Percentiles rank a stretch among this genome's conserved stretches.
These are phyloP conservation scores for Temnothorax ravouxi DNA, from an alignment of 2,888 invertebrate genomes.

Conservation along the genomic window DNA sequence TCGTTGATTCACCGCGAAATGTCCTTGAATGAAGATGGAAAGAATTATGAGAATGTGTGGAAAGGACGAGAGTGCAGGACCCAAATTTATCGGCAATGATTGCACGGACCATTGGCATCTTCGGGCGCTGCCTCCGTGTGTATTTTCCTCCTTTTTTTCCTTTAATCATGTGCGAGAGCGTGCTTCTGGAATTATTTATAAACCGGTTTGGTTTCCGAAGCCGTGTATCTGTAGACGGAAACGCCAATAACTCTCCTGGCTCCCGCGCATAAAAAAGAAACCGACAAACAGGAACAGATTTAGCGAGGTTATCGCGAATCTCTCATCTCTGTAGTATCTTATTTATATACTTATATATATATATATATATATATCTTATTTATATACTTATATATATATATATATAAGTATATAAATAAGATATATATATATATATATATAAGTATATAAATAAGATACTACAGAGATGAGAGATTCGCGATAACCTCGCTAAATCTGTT, in stretches of 20 bases:
- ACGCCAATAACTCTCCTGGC: slow-evolving; percentile 53
- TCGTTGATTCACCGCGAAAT: neutral
- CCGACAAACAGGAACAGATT: neutral
- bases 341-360: slow-evolving; percentile 16
- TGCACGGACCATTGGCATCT: slow-evolving; percentile 44
- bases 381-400: no score
- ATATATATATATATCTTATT: no score
- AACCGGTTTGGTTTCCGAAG: slow-evolving; percentile 72
- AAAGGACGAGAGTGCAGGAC: slow-evolving; percentile 42
- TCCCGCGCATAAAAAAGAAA: slow-evolving; percentile 18
- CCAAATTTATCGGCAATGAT: slow-evolving; percentile 58
- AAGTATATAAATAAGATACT: slow-evolving; percentile 13
- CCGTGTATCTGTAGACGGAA: slow-evolving; percentile 55
- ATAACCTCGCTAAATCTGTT: slow-evolving; percentile 26
- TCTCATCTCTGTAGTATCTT: slow-evolving; percentile 10
- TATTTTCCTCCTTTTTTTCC: slow-evolving; percentile 57
- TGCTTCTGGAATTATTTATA: slow-evolving; percentile 77
- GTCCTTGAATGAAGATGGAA: neutral
- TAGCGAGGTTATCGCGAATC: slow-evolving; percentile 37
- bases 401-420: no score
- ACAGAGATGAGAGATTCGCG: slow-evolving; percentile 23
- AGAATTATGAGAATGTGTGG: neutral
- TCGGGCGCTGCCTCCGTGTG: neutral
- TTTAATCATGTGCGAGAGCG: slow-evolving; percentile 68
- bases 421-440: no score